phyloP scores from a whole-genome alignment of 2,113 vertebrate genomes.

The Clarias magur region DNA sequence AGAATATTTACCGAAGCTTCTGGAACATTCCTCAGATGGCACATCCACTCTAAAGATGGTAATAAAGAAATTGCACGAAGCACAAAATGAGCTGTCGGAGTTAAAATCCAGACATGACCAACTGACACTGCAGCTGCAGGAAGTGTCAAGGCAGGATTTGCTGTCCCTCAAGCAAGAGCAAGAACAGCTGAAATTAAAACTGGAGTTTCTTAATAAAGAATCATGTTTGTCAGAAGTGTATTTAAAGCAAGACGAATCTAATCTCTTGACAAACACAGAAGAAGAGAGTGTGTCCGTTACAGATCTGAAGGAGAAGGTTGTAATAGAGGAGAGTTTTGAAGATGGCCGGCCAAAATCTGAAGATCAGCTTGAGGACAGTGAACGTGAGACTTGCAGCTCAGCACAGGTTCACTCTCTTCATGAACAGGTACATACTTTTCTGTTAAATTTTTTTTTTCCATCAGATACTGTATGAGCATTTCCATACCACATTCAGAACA shows the following conservation, averaged over 20 bases:
- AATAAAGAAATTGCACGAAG: slow-evolving; percentile 31
- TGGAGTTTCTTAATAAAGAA: slow-evolving; percentile 23
- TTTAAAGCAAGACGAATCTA: background rate
- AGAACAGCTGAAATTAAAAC: slow-evolving; percentile 57
- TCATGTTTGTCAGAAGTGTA: background rate
- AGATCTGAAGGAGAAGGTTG: slow-evolving; percentile 3
- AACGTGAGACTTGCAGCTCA: background rate
- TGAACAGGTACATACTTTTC: slow-evolving; percentile 43
- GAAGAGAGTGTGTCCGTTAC: background rate
- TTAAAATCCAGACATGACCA: slow-evolving; percentile 29
- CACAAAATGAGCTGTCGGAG: slow-evolving; percentile 29
- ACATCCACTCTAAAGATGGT: slow-evolving; percentile 5
- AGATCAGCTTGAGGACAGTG: background rate
- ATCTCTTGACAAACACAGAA: background rate
- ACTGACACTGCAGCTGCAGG: slow-evolving; percentile 34
- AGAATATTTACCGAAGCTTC: background rate
- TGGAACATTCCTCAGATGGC: slow-evolving; percentile 13
- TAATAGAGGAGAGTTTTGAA: slow-evolving; percentile 6
- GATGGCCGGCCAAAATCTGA: slow-evolving; percentile 22
- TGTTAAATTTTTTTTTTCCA: background rate
- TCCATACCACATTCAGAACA: background rate
- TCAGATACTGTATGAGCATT: background rate
- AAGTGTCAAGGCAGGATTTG: slow-evolving; percentile 47
- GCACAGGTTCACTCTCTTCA: slow-evolving; percentile 23
- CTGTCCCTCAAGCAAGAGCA: slow-evolving; percentile 58